A percentile compares a stretch with the other conserved stretches of the same genome.
phyloP scores from a whole-genome alignment of 2,797 vertebrate genomes.

The Moxostoma hubbsi region DNA sequence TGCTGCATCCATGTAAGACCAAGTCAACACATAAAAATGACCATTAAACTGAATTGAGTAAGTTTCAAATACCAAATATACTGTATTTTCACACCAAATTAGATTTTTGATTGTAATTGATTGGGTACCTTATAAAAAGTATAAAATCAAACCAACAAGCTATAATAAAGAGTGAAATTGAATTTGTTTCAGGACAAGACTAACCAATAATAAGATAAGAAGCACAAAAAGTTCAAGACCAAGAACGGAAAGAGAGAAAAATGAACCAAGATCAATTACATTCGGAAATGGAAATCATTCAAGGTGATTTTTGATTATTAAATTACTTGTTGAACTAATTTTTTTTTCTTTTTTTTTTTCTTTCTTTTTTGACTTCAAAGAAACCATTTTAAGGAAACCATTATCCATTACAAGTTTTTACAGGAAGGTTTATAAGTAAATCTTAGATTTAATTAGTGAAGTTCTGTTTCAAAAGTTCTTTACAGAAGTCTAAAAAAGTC shows the following conservation, averaged over 20 bases:
- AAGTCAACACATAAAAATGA: too few relatives aligned
- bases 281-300: neutral
- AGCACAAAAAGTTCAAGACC: neutral
- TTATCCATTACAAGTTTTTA: neutral
- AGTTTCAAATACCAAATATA: too few relatives aligned
- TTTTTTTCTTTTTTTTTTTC: too few relatives aligned
- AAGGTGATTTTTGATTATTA: neutral
- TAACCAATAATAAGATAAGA: neutral
- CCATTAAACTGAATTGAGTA: too few relatives aligned
- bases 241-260: neutral
- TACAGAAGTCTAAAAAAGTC: too few relatives aligned
- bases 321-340: neutral
- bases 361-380: neutral
- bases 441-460: too few relatives aligned
- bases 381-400: neutral
- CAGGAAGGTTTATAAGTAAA: too few relatives aligned
- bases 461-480: too few relatives aligned
- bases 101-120: too few relatives aligned
- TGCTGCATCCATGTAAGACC: too few relatives aligned
- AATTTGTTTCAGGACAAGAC: slow-evolving; percentile 1
- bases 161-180: neutral
- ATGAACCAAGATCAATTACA: neutral
- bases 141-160: neutral
- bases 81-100: too few relatives aligned
- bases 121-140: too few relatives aligned